These are phyloP conservation scores for Synanthedon tipuliformis DNA, from an alignment of 2,888 invertebrate genomes.

Conservation along the genomic window DNA sequence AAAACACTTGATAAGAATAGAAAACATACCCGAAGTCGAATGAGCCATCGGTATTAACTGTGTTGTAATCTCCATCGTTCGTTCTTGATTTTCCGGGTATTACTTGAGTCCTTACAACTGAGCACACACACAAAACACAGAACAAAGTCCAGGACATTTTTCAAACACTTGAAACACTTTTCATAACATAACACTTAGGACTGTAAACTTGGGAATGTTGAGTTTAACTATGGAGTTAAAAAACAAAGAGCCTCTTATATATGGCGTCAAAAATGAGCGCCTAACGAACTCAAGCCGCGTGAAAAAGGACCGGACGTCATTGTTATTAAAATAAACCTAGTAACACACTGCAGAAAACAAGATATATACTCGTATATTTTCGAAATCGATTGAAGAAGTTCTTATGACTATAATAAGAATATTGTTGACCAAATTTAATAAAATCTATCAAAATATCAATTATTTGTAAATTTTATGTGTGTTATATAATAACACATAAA, in stretches of 20 bases:
- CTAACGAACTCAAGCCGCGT: slow-evolving; percentile 48
- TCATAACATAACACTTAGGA: slow-evolving; percentile 22
- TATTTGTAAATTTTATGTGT: too few species aligned
- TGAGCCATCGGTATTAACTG: slow-evolving; percentile 77
- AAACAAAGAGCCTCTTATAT: slow-evolving; percentile 59
- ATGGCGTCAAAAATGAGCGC: slow-evolving; percentile 57
- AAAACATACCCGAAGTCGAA: slow-evolving; percentile 76
- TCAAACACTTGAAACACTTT: slow-evolving; percentile 17
- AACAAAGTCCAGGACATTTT: slow-evolving; percentile 48
- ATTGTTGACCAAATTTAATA: too few species aligned
- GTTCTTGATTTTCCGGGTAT: slow-evolving; percentile 58
- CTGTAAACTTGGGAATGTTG: slow-evolving; percentile 20
- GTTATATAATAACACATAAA: too few species aligned
- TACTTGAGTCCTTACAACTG: slow-evolving; percentile 48
- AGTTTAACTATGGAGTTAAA: slow-evolving; percentile 51
- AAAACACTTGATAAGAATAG: background rate
- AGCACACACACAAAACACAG: slow-evolving; percentile 51
- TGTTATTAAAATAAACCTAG: slow-evolving; percentile 42
- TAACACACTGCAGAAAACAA: background rate
- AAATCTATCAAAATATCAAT: too few species aligned
- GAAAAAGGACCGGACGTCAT: slow-evolving; percentile 65
- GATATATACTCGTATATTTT: too few species aligned
- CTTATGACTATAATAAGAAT: too few species aligned
- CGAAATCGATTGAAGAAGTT: too few species aligned
- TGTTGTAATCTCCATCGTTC: slow-evolving; percentile 73